phyloP scores from a whole-genome alignment of 2,888 invertebrate species.

The Labia minor region DNA sequence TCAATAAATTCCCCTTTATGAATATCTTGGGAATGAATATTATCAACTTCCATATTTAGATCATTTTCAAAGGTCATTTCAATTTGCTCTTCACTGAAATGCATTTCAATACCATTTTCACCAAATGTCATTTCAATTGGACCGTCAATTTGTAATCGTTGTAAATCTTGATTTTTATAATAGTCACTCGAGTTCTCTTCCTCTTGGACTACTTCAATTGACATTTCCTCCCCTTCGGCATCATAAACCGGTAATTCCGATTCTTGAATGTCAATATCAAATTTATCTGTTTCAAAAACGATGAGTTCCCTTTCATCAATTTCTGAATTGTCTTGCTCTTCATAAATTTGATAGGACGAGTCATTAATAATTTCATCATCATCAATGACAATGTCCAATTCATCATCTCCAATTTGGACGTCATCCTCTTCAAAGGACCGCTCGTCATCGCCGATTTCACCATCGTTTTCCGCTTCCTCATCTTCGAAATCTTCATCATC shows the following conservation, averaged over 20 bases:
- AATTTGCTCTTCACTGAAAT: neutral
- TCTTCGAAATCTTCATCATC: neutral
- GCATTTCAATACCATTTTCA: neutral
- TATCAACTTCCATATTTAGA: neutral
- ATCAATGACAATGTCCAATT: neutral
- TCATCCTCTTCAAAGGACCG: neutral
- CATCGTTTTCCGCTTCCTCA: neutral
- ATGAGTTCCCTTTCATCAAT: neutral
- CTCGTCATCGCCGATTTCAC: neutral
- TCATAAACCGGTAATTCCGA: neutral
- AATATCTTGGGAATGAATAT: neutral
- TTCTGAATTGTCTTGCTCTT: neutral
- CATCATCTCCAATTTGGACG: neutral
- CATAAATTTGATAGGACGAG: neutral
- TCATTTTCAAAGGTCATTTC: slow-evolving; percentile 4
- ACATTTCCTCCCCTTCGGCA: neutral
- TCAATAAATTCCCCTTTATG: neutral
- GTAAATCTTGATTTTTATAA: neutral
- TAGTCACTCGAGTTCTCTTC: neutral
- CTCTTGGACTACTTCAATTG: neutral
- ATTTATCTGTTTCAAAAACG: neutral
- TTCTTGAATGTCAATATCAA: slow-evolving; percentile 1
- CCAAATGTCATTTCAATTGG: neutral
- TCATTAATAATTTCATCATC: neutral
- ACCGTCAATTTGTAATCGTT: neutral